Base-by-base conservation (phyloP, 2,797 vertebrate genomes). In the Rachycentron canadum region DNA sequence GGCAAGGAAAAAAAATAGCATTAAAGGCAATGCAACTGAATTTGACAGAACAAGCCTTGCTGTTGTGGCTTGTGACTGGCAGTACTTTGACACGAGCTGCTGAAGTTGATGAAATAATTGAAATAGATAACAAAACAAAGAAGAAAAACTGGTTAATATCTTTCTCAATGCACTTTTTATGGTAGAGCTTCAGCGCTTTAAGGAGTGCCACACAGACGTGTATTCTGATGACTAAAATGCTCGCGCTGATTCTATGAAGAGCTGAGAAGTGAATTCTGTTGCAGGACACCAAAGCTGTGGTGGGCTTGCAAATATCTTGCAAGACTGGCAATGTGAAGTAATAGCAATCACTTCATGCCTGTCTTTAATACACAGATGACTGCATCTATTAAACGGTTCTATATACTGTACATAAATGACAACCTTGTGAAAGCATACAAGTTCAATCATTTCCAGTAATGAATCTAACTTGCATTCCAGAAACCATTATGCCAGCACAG, bases 391-490 rank as follows among this genome's bases (percentile, higher is more conserved):
- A 36, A 69, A 70, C 59, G 13, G 25, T 41, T 53, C 3, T 0
- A 32, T 32, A n/a, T 7, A 50, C 8, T n/a, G 21, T 65, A 50
- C 8, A 69, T 47, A 43, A 57, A 53, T 28, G 17, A 52, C 43
- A n/a, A n/a, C 25, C 19, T 63, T 16, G 30, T 23, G 16, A 56
- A 68, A 28, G 7, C 26, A 19, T 19, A 53, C 40, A 19, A 36
- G 49, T 79, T 8, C 21, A 63, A 16, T 40, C 23, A 3, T 11
- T 56, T 74, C 52, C 10, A 43, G 17, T 55, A 38, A 65, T 56
- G 17, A 50, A 38, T 12, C 23, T 9, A 57, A 64, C 23, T 23
- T 53, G 26, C 43, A 14, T 32, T 32, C 28, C n/a, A 58, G 45
- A 38, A 52, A 56, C 32, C 23, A 16, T 53, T 38, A 56, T 55